Conservation (phyloP, 2,888 invertebrate species). For the Colletes collaris region DNA sequence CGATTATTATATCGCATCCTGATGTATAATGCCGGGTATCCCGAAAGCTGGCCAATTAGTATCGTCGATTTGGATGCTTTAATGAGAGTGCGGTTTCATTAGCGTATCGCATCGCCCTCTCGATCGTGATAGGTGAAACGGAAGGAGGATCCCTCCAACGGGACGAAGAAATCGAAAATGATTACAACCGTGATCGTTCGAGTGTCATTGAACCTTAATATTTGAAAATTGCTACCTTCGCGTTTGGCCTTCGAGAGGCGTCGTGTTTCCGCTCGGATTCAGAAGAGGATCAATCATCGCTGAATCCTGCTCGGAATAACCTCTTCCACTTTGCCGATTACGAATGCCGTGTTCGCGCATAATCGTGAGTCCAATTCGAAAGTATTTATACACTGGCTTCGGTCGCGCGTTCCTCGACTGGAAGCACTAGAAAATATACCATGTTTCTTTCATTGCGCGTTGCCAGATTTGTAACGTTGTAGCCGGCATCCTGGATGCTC, state of each 20-base stretch:
- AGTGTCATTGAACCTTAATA: conserved; percentile 61
- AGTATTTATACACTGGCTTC: no score
- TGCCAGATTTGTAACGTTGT: no score
- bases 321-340: conserved; percentile 12
- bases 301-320: conserved; percentile 8
- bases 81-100: conserved; percentile 73
- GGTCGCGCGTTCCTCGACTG: no score
- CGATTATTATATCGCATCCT: conserved; percentile 77
- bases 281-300: conserved; percentile 41
- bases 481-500: no score
- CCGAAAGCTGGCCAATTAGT: conserved; percentile 74
- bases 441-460: no score
- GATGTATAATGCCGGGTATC: conserved; percentile 77
- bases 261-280: conserved; percentile 12
- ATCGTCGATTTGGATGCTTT: conserved; percentile 73
- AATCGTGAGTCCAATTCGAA: conserved; percentile 5
- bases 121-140: conserved; percentile 56
- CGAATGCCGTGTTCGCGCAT: neutral
- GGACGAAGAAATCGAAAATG: conserved; percentile 64
- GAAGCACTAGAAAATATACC: no score
- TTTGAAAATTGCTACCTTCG: conserved; percentile 61
- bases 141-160: conserved; percentile 50
- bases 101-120: conserved; percentile 64
- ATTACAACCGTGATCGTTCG: conserved; percentile 62
- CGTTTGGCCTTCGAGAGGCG: conserved; percentile 33